Evolutionary conservation across 2,113 vertebrate species (phyloP).

Genomic region (Aythya baeri): DNA sequence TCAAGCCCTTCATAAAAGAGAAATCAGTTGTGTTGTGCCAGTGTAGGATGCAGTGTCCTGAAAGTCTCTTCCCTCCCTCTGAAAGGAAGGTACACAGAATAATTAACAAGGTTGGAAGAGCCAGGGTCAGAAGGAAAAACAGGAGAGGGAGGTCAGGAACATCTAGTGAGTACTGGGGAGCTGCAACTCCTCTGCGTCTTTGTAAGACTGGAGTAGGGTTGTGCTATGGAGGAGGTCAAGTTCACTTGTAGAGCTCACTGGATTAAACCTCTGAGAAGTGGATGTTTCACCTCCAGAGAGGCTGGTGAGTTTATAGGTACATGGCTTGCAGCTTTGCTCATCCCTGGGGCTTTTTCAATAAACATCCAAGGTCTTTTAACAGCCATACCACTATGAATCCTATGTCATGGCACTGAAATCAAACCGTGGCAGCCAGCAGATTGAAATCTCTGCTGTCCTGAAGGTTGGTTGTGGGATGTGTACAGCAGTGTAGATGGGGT

Average conservation of each 20-base stretch:
- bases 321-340: not conserved
- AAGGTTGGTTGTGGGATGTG: not conserved
- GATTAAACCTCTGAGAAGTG: not conserved
- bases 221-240: not conserved
- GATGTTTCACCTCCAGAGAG: not conserved
- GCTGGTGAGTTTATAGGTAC: not conserved
- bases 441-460: not conserved
- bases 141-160: not conserved
- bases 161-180: not conserved
- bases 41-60: not conserved
- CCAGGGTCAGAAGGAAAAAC: not conserved
- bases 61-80: not conserved
- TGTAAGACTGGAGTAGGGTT: not conserved
- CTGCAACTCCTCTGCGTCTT: not conserved
- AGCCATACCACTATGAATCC: not conserved
- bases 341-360: not conserved
- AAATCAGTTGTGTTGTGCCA: not conserved
- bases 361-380: not conserved
- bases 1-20: conserved; percentile 24
- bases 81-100: not conserved
- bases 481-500: not conserved
- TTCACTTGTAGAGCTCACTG: not conserved
- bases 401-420: not conserved
- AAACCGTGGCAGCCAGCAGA: not conserved
- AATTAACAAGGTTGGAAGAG: not conserved